These are phyloP conservation scores for Macropodus opercularis DNA, from an alignment of 2,797 vertebrate genomes.

Conservation along the genomic window DNA sequence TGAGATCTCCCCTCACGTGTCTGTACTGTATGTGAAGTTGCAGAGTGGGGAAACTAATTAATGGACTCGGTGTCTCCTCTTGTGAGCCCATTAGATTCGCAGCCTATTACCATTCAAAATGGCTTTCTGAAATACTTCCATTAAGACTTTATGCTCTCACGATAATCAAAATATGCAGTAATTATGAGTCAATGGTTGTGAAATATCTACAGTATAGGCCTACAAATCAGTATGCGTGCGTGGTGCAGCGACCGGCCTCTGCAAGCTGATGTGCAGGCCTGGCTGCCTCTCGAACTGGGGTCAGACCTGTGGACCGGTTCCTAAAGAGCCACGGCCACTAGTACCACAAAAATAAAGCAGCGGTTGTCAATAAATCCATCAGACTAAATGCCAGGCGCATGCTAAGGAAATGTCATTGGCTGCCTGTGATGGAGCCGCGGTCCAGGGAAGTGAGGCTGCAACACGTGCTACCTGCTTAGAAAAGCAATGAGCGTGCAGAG, in stretches of 20 bases:
- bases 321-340: constrained; percentile 30
- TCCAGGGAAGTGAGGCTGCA: constrained; percentile 14
- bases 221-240: constrained; percentile 21
- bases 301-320: constrained; percentile 26
- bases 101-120: constrained; percentile 57
- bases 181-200: constrained; percentile 48
- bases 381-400: constrained; percentile 75
- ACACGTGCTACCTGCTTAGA: constrained; percentile 28
- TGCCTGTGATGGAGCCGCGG: constrained; percentile 55
- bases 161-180: constrained; percentile 55
- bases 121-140: constrained; percentile 50
- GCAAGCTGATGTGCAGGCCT: constrained; percentile 41
- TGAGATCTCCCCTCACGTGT: constrained; percentile 44
- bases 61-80: constrained; percentile 56
- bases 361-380: constrained; percentile 80
- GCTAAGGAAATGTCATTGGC: constrained; percentile 76
- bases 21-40: constrained; percentile 59
- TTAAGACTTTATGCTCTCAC: constrained; percentile 50
- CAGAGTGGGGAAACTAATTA: constrained; percentile 59
- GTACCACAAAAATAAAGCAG: constrained; percentile 12
- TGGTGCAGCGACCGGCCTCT: background rate
- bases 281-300: constrained; percentile 32
- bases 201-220: constrained; percentile 33
- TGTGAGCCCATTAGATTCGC: constrained; percentile 56
- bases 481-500: constrained; percentile 11